These are phyloP conservation scores for Tipula lateralis DNA, from an alignment of 2,888 invertebrate species.

Conservation along the genomic window DNA sequence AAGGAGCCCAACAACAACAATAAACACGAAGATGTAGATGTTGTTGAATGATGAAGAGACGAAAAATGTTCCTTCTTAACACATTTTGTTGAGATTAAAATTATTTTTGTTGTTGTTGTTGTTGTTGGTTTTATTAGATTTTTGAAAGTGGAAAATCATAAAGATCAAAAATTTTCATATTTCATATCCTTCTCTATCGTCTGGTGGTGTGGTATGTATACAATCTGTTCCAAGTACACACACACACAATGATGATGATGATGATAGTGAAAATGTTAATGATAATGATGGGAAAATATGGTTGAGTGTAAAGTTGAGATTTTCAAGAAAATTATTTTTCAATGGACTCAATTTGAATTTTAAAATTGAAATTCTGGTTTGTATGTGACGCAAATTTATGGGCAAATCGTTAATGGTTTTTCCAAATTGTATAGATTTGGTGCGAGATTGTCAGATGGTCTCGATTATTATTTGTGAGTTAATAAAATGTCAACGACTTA, in stretches of 20 bases:
- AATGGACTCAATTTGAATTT: slow-evolving; percentile 1
- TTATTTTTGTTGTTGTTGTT: neutral
- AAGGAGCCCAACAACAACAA: neutral
- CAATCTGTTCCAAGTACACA: neutral
- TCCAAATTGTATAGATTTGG: neutral
- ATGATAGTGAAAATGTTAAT: neutral
- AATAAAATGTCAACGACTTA: neutral
- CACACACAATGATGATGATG: neutral
- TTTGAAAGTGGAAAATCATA: neutral
- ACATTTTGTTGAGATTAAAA: slow-evolving; percentile 19
- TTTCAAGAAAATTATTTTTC: neutral
- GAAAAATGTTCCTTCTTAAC: neutral
- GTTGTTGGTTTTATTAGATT: neutral
- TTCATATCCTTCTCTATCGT: neutral
- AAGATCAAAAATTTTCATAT: neutral
- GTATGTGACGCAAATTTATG: neutral
- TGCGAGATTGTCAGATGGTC: neutral
- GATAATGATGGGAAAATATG: neutral
- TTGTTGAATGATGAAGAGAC: neutral
- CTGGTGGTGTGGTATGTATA: neutral
- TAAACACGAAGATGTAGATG: neutral
- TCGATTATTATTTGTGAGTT: neutral
- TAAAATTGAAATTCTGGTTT: neutral
- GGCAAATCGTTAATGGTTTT: neutral
- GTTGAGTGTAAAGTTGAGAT: neutral